Evolutionary conservation across 2,888 invertebrate genomes (phyloP).

Genomic region (Agonopterix arenella): DNA sequence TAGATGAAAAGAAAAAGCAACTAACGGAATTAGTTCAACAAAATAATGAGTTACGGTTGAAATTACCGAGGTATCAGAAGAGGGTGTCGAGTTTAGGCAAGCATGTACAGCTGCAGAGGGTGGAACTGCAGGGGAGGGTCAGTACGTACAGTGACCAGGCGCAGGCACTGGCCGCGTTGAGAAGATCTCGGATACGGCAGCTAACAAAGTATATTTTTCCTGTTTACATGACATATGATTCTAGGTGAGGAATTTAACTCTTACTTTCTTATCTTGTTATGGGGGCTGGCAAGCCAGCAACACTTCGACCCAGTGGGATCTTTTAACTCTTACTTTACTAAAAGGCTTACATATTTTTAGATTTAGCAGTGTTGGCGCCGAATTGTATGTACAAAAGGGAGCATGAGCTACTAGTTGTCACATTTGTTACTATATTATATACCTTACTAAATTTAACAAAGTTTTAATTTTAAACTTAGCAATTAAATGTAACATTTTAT

Average conservation of each 20-base stretch:
- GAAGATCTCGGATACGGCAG: slow-evolving; percentile 59
- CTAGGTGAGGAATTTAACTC: slow-evolving; percentile 39
- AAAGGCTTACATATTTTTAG: too few species aligned
- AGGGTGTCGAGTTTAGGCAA: slow-evolving; percentile 52
- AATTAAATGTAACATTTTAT: too few species aligned
- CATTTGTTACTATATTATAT: too few species aligned
- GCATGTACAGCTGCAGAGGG: slow-evolving; percentile 44
- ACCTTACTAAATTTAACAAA: too few species aligned
- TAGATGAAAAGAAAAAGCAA: slow-evolving; percentile 45
- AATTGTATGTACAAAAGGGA: too few species aligned
- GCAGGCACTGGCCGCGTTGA: slow-evolving; percentile 44
- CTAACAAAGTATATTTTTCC: slow-evolving; percentile 67
- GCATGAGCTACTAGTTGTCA: too few species aligned
- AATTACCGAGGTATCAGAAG: slow-evolving; percentile 62
- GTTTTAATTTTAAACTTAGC: too few species aligned
- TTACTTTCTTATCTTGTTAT: too few species aligned
- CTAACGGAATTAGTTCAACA: slow-evolving; percentile 36
- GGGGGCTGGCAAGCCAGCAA: too few species aligned
- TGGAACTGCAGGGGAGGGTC: slow-evolving; percentile 48
- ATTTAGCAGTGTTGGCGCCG: too few species aligned
- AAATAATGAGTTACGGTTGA: slow-evolving; percentile 53
- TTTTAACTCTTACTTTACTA: too few species aligned
- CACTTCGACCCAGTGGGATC: too few species aligned
- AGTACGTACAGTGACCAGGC: slow-evolving; percentile 44
- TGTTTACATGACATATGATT: slow-evolving; percentile 64